phyloP scores from a whole-genome alignment of 2,888 invertebrate species.

The Perizoma flavofasciatum region DNA sequence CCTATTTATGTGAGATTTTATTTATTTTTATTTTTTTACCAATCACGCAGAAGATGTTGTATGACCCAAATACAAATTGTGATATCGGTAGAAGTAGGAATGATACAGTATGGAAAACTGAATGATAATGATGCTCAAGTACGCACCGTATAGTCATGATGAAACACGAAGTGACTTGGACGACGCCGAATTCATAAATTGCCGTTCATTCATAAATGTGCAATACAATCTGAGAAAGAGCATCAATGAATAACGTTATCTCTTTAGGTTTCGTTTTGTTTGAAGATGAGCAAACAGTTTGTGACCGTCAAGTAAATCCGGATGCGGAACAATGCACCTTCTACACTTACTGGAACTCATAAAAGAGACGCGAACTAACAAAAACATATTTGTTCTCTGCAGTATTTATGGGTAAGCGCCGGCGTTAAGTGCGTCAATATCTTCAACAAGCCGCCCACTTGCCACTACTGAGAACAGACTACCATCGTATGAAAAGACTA shows the following conservation, averaged over 20 bases:
- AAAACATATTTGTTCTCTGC: conserved; percentile 22
- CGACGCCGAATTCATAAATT: too few species aligned
- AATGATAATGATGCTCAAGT: too few species aligned
- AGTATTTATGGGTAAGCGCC: conserved; percentile 29
- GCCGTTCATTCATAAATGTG: too few species aligned
- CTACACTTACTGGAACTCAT: conserved; percentile 35
- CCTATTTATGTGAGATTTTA: too few species aligned
- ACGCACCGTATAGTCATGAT: too few species aligned
- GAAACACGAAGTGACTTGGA: too few species aligned
- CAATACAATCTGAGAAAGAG: background rate
- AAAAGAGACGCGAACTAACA: conserved; percentile 21
- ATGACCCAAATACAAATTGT: too few species aligned
- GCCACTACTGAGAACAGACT: conserved; percentile 19
- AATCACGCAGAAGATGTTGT: too few species aligned
- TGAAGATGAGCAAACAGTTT: conserved; percentile 11
- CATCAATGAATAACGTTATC: conserved; percentile 35
- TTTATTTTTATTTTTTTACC: too few species aligned
- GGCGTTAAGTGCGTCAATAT: conserved; percentile 34
- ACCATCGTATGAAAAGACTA: conserved; percentile 7
- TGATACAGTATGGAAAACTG: too few species aligned
- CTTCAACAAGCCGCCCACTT: conserved; percentile 14
- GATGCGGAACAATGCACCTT: conserved; percentile 27
- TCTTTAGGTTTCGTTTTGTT: background rate
- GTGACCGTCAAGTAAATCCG: conserved; percentile 18
- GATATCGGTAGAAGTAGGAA: too few species aligned